Base-by-base conservation (phyloP, 2,888 invertebrate genomes). In the Tachina grossa region DNA sequence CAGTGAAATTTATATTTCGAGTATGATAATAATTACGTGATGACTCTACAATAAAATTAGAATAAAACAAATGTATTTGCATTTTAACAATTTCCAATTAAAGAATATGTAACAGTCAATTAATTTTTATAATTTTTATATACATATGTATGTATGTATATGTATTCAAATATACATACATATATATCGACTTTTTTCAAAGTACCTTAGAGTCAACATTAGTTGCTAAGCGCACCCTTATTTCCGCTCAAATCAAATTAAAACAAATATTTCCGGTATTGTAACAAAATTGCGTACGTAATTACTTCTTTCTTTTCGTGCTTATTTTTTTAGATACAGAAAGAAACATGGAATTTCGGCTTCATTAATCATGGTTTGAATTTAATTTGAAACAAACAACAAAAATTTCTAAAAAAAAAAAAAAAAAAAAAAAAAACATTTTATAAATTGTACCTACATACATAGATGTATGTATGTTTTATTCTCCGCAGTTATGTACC, bases 361-460 rank as follows among this genome's bases (percentile, higher is more conserved):
- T 85, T 78, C 82, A 82, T 77, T 85, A 82, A 76, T 78, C 74
- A 81, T 74, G 83, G 76, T 83, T 51, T 65, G 51, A 59, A 51
- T 72, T 72, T 72, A 19, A 65, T 53, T 66, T 16, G 31, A 31
- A 63, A 69, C 39, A 68, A 57, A 57, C 11, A 76, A 57, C 49
- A 65, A 65, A 71, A 13, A 75, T 59, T 31, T 61, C 16, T 59
- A 66, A 47, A 6, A 31, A n/a, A 6, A 53, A 71, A 22, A 22
- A 1, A 22, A 22, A 22, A 22, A 9, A 47, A 59, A 47, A 47
- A 47, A 63, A 61, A 41, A 22, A 51, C 16, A 68, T 45, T 19
- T 53, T 22, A 19, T 53, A 45, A 22, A 22, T 22, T 22, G 22
- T 22, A 22, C 22, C 1, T 22, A 22, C 1, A 2, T 22, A 22